Conservation (phyloP, 2,113 vertebrate species). For the Meles meles region DNA sequence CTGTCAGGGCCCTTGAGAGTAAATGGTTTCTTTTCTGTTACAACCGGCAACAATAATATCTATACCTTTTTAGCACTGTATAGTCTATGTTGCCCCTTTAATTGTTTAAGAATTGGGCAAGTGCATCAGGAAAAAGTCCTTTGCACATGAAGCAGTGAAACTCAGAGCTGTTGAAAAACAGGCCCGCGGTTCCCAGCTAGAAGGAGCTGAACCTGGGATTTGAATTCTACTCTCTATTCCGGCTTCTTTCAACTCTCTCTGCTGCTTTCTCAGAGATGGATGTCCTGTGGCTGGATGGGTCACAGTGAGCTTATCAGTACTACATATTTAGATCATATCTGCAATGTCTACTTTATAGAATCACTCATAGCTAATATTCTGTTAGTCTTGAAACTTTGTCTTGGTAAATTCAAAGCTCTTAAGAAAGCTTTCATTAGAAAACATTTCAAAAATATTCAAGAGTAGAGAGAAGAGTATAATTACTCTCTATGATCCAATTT, state of each 20-base stretch:
- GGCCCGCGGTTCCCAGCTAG: background rate
- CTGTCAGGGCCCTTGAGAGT: background rate
- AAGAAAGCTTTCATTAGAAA: background rate
- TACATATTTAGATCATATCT: background rate
- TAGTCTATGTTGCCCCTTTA: background rate
- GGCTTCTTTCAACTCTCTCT: background rate
- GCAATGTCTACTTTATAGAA: background rate
- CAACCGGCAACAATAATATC: background rate
- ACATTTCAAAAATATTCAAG: conserved; percentile 33
- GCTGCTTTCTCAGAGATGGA: background rate
- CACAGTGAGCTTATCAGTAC: no score
- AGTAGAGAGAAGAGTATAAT: background rate
- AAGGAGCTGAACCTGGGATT: background rate
- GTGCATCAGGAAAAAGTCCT: background rate
- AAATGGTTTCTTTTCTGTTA: background rate
- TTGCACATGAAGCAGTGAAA: background rate
- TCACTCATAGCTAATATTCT: background rate
- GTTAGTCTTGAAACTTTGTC: background rate
- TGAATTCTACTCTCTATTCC: background rate
- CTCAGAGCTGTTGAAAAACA: background rate
- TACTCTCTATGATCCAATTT: background rate
- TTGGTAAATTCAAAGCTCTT: background rate
- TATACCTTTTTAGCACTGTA: background rate
- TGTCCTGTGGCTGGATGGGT: background rate
- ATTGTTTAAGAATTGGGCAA: background rate